Conservation (phyloP, 1,140 invertebrate genomes). For the Aphis craccivora region DNA sequence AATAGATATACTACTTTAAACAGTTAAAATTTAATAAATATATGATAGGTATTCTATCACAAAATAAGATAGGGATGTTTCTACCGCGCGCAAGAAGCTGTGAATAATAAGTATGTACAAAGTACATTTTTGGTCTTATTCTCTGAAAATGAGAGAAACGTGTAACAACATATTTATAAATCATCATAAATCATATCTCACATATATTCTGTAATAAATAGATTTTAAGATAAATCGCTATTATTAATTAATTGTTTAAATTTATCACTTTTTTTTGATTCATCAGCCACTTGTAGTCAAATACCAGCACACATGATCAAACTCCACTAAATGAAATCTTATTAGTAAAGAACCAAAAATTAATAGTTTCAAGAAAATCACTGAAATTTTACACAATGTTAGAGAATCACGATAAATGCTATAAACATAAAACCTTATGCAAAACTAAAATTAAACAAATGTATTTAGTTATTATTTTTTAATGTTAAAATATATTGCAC, state of each 20-base stretch:
- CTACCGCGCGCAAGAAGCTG: background rate
- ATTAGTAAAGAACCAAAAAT: background rate
- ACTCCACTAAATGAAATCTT: background rate
- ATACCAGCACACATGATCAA: background rate
- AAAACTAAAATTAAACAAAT: background rate
- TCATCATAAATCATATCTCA: background rate
- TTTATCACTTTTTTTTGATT: background rate
- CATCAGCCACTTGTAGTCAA: background rate
- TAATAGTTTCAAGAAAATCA: background rate
- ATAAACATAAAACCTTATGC: background rate
- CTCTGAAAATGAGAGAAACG: background rate
- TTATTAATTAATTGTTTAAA: background rate
- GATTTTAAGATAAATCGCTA: background rate
- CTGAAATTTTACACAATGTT: background rate
- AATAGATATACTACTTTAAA: background rate
- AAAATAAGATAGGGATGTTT: background rate
- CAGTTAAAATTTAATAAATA: background rate
- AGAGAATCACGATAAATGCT: background rate
- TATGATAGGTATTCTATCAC: background rate
- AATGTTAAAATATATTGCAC: background rate
- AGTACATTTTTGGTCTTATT: background rate
- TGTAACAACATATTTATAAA: background rate
- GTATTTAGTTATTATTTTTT: background rate
- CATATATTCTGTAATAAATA: background rate
- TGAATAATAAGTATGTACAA: background rate